Percentiles rank a stretch among this genome's conserved stretches.
Evolutionary conservation across 2,888 invertebrate species (phyloP).

Genomic region (Sicus ferrugineus): DNA sequence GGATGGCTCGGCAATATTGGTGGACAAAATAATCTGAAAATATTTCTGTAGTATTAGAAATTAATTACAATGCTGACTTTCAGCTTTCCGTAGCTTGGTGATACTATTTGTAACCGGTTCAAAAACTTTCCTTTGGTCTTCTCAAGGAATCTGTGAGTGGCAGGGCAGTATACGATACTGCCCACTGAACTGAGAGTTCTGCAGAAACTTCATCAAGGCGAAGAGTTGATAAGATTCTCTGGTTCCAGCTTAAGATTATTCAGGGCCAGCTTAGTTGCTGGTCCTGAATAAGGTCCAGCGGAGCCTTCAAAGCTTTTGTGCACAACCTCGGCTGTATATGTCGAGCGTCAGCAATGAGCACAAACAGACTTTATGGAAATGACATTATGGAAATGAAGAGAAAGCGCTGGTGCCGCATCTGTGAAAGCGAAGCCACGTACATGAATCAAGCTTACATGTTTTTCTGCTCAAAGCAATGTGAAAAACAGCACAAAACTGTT

Average conservation of each 20-base stretch:
- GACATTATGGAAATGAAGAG: slow-evolving; percentile 44
- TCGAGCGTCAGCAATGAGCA: slow-evolving; percentile 87
- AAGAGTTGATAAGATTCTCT: slow-evolving; percentile 78
- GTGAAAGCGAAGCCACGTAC: slow-evolving; percentile 44
- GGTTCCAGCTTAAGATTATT: slow-evolving; percentile 63
- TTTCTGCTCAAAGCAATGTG: slow-evolving; percentile 43
- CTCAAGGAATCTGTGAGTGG: too few relatives aligned
- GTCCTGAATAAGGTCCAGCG: slow-evolving; percentile 85
- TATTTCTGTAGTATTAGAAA: background rate
- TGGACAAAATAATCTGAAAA: slow-evolving; percentile 87
- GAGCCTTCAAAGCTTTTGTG: slow-evolving; percentile 88
- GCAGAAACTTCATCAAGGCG: slow-evolving; percentile 85
- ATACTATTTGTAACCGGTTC: slow-evolving; percentile 82
- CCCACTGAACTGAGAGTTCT: slow-evolving; percentile 77
- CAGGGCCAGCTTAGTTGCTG: too few relatives aligned
- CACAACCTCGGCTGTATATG: slow-evolving; percentile 84
- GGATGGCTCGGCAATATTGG: slow-evolving; percentile 98
- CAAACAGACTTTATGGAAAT: slow-evolving; percentile 81
- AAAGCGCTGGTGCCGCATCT: slow-evolving; percentile 48
- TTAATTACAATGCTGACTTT: slow-evolving; percentile 53
- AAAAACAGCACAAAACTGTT: slow-evolving; percentile 28
- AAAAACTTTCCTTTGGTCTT: slow-evolving; percentile 94
- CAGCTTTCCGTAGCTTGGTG: slow-evolving; percentile 78
- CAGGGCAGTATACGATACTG: too few relatives aligned
- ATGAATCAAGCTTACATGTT: slow-evolving; percentile 38